phyloP scores from a whole-genome alignment of 2,797 vertebrate species.

The Cheirogaleus major region DNA sequence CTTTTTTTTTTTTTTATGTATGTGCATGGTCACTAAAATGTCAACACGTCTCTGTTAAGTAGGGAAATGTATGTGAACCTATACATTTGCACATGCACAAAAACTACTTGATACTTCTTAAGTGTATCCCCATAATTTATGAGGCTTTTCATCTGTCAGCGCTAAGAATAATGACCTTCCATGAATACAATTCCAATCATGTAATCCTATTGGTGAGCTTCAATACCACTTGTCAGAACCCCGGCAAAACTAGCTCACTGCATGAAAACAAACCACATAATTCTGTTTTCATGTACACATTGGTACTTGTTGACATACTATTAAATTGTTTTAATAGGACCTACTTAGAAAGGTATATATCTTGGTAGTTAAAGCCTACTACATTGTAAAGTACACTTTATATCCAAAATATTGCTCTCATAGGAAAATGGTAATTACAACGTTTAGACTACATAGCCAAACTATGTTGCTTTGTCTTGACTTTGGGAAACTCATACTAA shows the following conservation, averaged over 20 bases:
- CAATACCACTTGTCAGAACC: constrained; percentile 71
- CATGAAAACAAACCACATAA: constrained; percentile 79
- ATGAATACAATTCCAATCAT: constrained; percentile 71
- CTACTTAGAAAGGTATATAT: constrained; percentile 82
- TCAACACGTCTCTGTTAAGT: background rate
- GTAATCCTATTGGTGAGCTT: constrained; percentile 81
- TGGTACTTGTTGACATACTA: constrained; percentile 76
- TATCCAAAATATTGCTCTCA: constrained; percentile 77
- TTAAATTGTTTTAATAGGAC: constrained; percentile 84
- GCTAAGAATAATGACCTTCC: constrained; percentile 71
- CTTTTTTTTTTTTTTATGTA: background rate
- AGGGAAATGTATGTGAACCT: background rate
- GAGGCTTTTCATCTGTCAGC: constrained; percentile 74
- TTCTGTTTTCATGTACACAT: constrained; percentile 79
- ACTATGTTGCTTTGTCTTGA: constrained; percentile 50
- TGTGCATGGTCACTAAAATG: background rate
- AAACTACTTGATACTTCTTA: constrained; percentile 31
- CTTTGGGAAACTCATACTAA: constrained; percentile 68
- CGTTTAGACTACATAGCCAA: constrained; percentile 70
- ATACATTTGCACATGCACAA: background rate
- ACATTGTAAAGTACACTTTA: constrained; percentile 77
- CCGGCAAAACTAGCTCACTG: constrained; percentile 65
- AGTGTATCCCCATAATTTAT: constrained; percentile 58
- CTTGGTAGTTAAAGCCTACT: constrained; percentile 82
- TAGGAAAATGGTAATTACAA: constrained; percentile 78